These are phyloP conservation scores for Sebastes aleutianus DNA, from an alignment of 2,797 vertebrate species.

Conservation along the genomic window DNA sequence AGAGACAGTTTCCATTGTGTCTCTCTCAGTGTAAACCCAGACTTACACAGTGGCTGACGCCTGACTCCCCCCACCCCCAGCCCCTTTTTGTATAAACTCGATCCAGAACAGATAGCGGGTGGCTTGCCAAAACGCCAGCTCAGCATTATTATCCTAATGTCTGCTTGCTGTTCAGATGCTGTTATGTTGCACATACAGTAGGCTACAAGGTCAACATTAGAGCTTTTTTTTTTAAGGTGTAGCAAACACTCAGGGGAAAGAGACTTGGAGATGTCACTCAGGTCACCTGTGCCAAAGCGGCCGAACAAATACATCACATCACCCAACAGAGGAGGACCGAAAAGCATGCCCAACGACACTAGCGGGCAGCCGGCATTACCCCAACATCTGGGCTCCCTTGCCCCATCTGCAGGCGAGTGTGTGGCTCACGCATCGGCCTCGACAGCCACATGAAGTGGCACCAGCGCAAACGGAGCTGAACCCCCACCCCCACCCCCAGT, in stretches of 20 bases:
- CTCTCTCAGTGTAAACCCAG: slow-evolving; percentile 56
- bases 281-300: background rate
- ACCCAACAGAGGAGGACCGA: no score
- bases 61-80: background rate
- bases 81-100: slow-evolving; percentile 48
- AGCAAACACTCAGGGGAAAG: background rate
- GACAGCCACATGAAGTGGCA: no score
- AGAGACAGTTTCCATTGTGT: slow-evolving; percentile 46
- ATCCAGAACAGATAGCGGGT: slow-evolving; percentile 43
- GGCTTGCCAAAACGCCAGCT: slow-evolving; percentile 54
- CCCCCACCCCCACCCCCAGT: no score
- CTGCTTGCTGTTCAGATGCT: slow-evolving; percentile 30
- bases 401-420: no score
- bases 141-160: slow-evolving; percentile 46
- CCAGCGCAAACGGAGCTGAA: no score
- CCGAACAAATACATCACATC: no score
- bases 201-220: background rate
- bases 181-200: background rate
- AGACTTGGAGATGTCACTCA: slow-evolving; percentile 20
- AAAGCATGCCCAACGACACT: no score
- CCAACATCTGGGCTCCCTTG: no score
- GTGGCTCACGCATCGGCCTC: no score
- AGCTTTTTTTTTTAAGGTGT: background rate
- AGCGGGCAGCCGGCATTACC: no score
- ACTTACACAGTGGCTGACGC: slow-evolving; percentile 51